These are phyloP conservation scores for Oxyteleia sp. DNA, from an alignment of 2,888 invertebrate species.

Conservation along the genomic window DNA sequence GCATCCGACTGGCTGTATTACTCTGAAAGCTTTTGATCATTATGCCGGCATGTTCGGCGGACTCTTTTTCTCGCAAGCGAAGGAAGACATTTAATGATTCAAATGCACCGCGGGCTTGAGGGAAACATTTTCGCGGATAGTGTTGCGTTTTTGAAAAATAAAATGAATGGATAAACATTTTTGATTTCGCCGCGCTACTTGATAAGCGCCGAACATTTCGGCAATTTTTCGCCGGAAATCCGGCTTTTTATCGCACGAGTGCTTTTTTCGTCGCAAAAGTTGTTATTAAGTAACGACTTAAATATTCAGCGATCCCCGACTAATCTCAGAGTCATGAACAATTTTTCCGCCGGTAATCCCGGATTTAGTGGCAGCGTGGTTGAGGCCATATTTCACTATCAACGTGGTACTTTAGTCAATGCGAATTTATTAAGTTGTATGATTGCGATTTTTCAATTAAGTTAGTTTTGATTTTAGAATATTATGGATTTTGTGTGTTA, in stretches of 20 bases:
- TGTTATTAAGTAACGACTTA: constrained; percentile 30
- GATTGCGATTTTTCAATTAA: neutral
- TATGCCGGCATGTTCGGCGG: constrained; percentile 17
- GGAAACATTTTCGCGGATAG: neutral
- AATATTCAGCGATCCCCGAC: constrained; percentile 19
- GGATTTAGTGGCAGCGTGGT: constrained; percentile 15
- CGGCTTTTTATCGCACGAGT: constrained; percentile 9
- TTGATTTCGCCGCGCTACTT: neutral
- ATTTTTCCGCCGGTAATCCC: constrained; percentile 17
- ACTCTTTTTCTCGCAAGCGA: constrained; percentile 19
- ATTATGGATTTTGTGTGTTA: too few species aligned
- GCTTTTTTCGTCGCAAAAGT: constrained; percentile 21
- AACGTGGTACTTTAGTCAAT: constrained; percentile 7
- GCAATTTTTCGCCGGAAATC: neutral
- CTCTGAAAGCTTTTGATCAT: constrained; percentile 66
- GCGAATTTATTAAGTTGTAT: constrained; percentile 63
- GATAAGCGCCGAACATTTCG: neutral
- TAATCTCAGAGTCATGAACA: constrained; percentile 32
- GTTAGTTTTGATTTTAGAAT: neutral
- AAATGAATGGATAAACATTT: neutral
- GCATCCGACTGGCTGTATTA: constrained; percentile 46
- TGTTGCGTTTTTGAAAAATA: neutral
- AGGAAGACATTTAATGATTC: constrained; percentile 31
- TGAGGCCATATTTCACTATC: neutral
- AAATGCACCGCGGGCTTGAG: neutral